Base-by-base conservation (phyloP, 2,113 vertebrate species). In the Cricetomys ansorgei region DNA sequence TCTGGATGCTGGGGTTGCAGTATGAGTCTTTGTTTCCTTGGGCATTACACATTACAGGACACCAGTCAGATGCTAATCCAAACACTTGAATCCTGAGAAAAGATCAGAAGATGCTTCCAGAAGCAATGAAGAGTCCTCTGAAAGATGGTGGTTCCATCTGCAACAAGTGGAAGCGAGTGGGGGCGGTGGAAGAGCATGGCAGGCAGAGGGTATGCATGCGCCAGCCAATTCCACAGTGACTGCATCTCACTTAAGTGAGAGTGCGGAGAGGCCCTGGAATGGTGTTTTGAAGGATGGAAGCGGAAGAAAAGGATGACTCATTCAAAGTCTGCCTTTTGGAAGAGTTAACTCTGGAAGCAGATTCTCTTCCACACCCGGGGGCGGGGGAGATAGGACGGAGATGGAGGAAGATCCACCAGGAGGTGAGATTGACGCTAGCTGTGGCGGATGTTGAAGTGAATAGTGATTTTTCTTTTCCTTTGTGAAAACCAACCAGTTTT, bases 111-210 rank as follows among this genome's bases (percentile, higher is more conserved):
- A 85, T 37, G 62, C 43, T 85, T 67, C 59, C 83, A 48, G 25
- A 70, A 73, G 70, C 59, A 48, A n/a, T 15, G 45, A 50, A 25
- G 13, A 62, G 1, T 67, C 17, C 43, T 67, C 83, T 67, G 62
- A 48, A 65, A 65, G 62, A 37, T 2, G 43, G 67, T 67, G 67
- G 21, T 48, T 62, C 29, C 43, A 21, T 5, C 3, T n/a, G 10
- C 15, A 62, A 40, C 23, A 23, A 75, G 31, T 19, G 19, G 12
- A 64, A 50, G 34, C 9, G 67, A 53, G 55, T 27, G 25, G 40
- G 11, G 31, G 0, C 0, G 9, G 3, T 0, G 6, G 75, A 25
- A 70, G 53, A 53, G 37, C 43, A 27, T 8, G 2, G 21, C 40
- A 11, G 75, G 85, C 40, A 65, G 57, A 55, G 23, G 67, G 50